Evolutionary conservation across 2,797 vertebrate genomes (phyloP).

Genomic region (Mycteria americana): DNA sequence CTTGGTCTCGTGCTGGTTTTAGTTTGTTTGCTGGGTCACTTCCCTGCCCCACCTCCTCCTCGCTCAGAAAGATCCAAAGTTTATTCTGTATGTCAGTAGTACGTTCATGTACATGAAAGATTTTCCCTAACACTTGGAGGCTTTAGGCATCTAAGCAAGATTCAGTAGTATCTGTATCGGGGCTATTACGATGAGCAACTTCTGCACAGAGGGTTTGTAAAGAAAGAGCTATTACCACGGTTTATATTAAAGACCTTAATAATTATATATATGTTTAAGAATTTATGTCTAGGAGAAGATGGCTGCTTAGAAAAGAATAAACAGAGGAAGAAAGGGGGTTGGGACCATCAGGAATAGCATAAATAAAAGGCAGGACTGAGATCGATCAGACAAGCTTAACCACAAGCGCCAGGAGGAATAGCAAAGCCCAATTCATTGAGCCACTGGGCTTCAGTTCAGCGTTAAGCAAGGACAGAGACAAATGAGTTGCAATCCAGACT

Average conservation of each 20-base stretch:
- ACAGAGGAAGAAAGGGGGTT: neutral
- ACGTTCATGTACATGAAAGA: no score
- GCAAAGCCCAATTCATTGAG: neutral
- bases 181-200: neutral
- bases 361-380: neutral
- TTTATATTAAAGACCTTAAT: neutral
- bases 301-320: neutral
- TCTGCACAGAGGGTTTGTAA: neutral
- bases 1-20: neutral
- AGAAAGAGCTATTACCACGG: neutral
- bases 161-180: neutral
- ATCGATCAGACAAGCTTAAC: neutral
- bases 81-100: neutral
- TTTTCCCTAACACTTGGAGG: no score
- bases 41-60: neutral
- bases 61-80: neutral
- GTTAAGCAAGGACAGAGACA: neutral
- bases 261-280: neutral
- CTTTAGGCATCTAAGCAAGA: neutral
- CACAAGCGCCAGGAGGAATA: neutral
- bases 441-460: neutral
- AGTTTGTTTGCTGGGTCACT: no score
- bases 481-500: rapidly evolving
- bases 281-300: neutral
- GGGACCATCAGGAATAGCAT: neutral